These are phyloP conservation scores for Drosophila malerkotliana DNA, from an alignment of 1,140 invertebrate genomes.

Conservation along the genomic window DNA sequence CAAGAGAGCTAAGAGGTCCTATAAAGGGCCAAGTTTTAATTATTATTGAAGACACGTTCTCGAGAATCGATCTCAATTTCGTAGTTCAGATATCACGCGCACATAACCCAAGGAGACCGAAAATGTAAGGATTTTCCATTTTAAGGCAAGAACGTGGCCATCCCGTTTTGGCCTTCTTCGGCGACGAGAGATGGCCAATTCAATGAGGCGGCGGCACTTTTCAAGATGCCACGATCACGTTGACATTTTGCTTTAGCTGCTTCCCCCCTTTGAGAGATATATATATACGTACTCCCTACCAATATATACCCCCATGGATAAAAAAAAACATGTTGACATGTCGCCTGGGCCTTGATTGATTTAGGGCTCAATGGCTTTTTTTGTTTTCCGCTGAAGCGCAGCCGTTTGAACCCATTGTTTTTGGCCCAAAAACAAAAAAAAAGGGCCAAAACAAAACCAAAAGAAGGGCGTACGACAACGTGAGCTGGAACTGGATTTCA, in stretches of 20 bases:
- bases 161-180: slow-evolving; percentile 35
- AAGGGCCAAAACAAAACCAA: background rate
- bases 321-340: slow-evolving; percentile 64
- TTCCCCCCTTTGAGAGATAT: too few species aligned
- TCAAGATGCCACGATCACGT: slow-evolving; percentile 75
- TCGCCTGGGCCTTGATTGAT: slow-evolving; percentile 66
- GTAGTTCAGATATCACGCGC: slow-evolving; percentile 81
- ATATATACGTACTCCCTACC: background rate
- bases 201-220: slow-evolving; percentile 64
- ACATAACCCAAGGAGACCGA: slow-evolving; percentile 17
- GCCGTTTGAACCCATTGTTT: slow-evolving; percentile 80
- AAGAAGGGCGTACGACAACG: slow-evolving; percentile 49
- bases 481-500: slow-evolving; percentile 24
- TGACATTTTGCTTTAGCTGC: slow-evolving; percentile 60
- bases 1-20: background rate
- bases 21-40: slow-evolving; percentile 4
- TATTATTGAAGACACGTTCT: slow-evolving; percentile 64
- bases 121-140: slow-evolving; percentile 9
- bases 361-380: slow-evolving; percentile 71
- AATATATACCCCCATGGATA: slow-evolving; percentile 1
- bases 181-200: slow-evolving; percentile 53
- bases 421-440: slow-evolving; percentile 57
- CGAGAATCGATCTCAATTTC: slow-evolving; percentile 79
- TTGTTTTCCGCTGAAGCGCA: slow-evolving; percentile 79
- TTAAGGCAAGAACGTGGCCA: slow-evolving; percentile 29